Conservation (phyloP, 2,797 vertebrate genomes). For the Neomorphus geoffroyi region DNA sequence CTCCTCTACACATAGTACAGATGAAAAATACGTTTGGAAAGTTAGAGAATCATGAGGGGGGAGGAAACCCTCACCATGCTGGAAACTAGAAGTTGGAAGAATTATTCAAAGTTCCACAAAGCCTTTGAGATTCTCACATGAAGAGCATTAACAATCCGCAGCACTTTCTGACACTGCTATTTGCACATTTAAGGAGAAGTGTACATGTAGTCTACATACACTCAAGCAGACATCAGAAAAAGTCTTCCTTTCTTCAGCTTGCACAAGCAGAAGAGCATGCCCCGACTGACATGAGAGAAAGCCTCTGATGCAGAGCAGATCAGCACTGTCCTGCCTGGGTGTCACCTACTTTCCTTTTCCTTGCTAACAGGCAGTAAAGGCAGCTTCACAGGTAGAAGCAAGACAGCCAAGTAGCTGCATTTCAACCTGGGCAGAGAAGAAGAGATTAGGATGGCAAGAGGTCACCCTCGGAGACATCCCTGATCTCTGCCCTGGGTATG, state of each 20-base stretch:
- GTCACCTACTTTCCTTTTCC: neutral
- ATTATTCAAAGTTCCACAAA: neutral
- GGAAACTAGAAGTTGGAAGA: neutral
- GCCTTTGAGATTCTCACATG: neutral
- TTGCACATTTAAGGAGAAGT: neutral
- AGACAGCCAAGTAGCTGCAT: neutral
- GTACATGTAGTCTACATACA: neutral
- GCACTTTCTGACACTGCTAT: neutral
- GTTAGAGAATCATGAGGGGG: neutral
- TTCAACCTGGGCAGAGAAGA: slow-evolving; percentile 36
- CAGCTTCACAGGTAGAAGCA: neutral
- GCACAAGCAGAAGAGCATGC: neutral
- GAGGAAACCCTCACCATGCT: fast-evolving
- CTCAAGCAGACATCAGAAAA: neutral
- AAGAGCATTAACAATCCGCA: fast-evolving
- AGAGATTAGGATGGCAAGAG: slow-evolving; percentile 45
- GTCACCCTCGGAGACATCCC: slow-evolving; percentile 4
- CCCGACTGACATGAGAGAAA: neutral
- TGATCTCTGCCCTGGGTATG: neutral
- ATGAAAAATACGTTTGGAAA: neutral
- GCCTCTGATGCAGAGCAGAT: neutral
- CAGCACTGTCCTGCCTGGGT: neutral
- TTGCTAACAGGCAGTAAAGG: neutral
- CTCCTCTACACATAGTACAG: slow-evolving; percentile 4
- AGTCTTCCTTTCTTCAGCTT: neutral